Evolutionary conservation across 2,797 vertebrate genomes (phyloP).

Genomic region (Rhabdomys pumilio): DNA sequence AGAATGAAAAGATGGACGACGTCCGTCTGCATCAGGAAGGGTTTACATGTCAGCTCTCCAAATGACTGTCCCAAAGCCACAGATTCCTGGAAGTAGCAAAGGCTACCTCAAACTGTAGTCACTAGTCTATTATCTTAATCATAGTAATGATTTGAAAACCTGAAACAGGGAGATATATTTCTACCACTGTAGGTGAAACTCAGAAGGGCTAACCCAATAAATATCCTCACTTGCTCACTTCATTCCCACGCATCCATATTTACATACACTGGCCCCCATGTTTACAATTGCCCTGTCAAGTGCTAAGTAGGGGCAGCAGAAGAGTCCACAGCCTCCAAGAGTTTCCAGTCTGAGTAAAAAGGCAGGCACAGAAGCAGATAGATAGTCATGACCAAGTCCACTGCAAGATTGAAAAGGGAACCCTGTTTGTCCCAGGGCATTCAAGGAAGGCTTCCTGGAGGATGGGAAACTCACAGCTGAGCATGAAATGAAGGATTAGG

Average conservation of each 20-base stretch:
- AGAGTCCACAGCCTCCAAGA: accelerated
- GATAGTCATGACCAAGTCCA: neutral
- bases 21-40: neutral
- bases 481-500: neutral
- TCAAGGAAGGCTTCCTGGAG: neutral
- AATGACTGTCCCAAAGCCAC: neutral
- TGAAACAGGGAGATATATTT: slow-evolving; percentile 8
- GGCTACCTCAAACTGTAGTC: neutral
- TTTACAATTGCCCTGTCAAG: accelerated
- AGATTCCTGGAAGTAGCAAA: slow-evolving; percentile 13
- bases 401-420: neutral
- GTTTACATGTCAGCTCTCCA: neutral
- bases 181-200: neutral
- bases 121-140: neutral
- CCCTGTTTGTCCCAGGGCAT: neutral
- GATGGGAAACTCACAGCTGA: neutral
- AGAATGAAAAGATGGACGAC: neutral
- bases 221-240: too few species aligned
- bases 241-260: neutral
- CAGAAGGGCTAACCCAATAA: neutral
- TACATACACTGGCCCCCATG: neutral
- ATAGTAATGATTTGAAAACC: neutral
- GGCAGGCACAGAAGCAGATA: neutral
- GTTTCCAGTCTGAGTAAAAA: neutral
- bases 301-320: neutral